A percentile compares a stretch with the other conserved stretches of the same genome.
phyloP scores from a whole-genome alignment of 2,797 vertebrate species.

The Takifugu ocellatus region DNA sequence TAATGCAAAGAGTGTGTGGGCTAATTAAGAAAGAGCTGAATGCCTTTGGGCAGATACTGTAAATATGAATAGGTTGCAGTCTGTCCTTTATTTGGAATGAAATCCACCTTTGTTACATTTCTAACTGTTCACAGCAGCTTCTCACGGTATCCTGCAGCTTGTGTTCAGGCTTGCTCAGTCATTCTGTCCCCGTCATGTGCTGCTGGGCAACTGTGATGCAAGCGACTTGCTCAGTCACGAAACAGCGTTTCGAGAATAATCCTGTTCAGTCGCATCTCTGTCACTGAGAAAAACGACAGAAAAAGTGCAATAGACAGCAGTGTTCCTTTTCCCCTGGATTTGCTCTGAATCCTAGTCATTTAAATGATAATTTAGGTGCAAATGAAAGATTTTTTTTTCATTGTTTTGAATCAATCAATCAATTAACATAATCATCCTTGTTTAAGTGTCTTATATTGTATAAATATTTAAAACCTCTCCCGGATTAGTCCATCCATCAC shows the following conservation, averaged over 20 bases:
- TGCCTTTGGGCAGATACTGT: background rate
- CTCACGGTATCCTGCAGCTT: slow-evolving; percentile 18
- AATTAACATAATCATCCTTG: too few species aligned
- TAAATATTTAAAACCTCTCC: too few species aligned
- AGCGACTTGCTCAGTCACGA: slow-evolving; percentile 43
- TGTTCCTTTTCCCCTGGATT: too few species aligned
- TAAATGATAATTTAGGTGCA: too few species aligned
- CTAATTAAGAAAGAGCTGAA: slow-evolving; percentile 8
- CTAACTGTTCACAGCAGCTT: background rate
- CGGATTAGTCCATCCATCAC: too few species aligned
- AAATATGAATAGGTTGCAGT: slow-evolving; percentile 1
- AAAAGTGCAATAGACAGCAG: background rate
- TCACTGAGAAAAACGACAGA: slow-evolving; percentile 26
- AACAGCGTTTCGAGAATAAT: slow-evolving; percentile 45
- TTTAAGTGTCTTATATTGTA: too few species aligned
- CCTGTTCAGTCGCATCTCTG: slow-evolving; percentile 29
- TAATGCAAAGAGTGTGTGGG: slow-evolving; percentile 1
- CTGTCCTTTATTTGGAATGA: background rate
- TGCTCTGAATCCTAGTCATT: too few species aligned
- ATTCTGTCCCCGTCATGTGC: slow-evolving; percentile 37
- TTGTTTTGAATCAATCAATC: too few species aligned
- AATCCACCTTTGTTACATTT: background rate
- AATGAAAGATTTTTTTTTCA: too few species aligned
- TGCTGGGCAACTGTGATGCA: slow-evolving; percentile 38
- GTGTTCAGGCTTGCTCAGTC: slow-evolving; percentile 12